Base-by-base conservation (phyloP, 2,797 vertebrate genomes). In the Acrossocheilus wenchowensis region DNA sequence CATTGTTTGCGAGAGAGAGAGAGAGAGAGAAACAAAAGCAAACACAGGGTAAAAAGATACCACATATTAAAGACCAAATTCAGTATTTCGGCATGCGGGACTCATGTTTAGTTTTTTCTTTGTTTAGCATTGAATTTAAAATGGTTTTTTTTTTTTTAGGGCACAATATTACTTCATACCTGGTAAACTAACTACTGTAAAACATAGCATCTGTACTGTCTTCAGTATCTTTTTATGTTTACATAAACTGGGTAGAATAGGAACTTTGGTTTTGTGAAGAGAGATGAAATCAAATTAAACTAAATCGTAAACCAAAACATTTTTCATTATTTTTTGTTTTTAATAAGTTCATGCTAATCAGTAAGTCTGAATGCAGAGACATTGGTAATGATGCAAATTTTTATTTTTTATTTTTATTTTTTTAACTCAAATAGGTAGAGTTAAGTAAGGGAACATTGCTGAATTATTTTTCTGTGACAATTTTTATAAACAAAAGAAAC, bases 401-500 rank as follows among this genome's bases (percentile, higher is more conserved):
- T 26, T 71, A 23, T 78, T 84, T 78, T 41, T 41, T 41, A 7
- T 26, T 26, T 26, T 26, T 26, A 6, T 39, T 5, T 77, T 50
- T 77, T 50, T 10, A 4, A 71, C 57, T 15, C 12, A 23, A 1
- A 43, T 41, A 4, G 15, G 7, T 21, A 14, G 57, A 30, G 30
- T 30, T 30, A 54, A 52, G 11, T 71, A 45, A 48, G 26, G 26
- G 52, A 45, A 30, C 30, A 26, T 75, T 36, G 54, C 68, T 83
- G 68, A 54, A 73, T 19, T 6, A 34, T 78, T 82, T 71, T 60
- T 43, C 39, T 78, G 69, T 85, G 62, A 83, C 45, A 6, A n/a
- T 54, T 73, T 75, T 68, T 75, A 64, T 82, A 26, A 80, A 52
- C 15, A 88, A 84, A 83, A 91, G 82, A 91, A 87, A 90, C 90